A percentile compares a stretch with the other conserved stretches of the same genome.
Evolutionary conservation across 1,140 invertebrate species (phyloP).

Genomic region (Dermatophagoides farinae): DNA sequence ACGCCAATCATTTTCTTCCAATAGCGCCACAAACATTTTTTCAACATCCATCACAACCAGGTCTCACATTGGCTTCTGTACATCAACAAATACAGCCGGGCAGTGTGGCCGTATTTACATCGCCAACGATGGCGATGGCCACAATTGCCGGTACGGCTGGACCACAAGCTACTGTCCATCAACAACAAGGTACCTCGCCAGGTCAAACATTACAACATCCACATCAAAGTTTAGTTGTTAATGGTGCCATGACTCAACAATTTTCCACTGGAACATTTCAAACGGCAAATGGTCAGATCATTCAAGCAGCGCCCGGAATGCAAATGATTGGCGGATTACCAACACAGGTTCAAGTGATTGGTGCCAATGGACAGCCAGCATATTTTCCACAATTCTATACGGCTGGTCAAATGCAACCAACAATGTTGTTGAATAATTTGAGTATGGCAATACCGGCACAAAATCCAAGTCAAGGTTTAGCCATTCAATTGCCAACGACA

Average conservation of each 20-base stretch:
- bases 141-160: neutral
- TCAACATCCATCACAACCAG: neutral
- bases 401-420: neutral
- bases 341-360: neutral
- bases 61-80: slow-evolving; percentile 4
- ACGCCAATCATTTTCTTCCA: neutral
- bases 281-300: neutral
- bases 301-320: neutral
- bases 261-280: neutral
- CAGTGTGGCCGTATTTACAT: neutral
- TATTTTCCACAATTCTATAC: neutral
- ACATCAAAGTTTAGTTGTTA: neutral
- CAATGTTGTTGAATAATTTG: neutral
- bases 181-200: neutral
- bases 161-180: neutral
- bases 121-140: slow-evolving; percentile 1
- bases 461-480: neutral
- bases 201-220: neutral
- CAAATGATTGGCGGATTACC: neutral
- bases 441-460: neutral
- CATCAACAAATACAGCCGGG: neutral
- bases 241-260: neutral
- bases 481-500: neutral
- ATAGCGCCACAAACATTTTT: neutral
- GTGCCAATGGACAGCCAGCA: neutral